phyloP scores from a whole-genome alignment of 2,113 vertebrate species.

The Xiphorhynchus elegans region DNA sequence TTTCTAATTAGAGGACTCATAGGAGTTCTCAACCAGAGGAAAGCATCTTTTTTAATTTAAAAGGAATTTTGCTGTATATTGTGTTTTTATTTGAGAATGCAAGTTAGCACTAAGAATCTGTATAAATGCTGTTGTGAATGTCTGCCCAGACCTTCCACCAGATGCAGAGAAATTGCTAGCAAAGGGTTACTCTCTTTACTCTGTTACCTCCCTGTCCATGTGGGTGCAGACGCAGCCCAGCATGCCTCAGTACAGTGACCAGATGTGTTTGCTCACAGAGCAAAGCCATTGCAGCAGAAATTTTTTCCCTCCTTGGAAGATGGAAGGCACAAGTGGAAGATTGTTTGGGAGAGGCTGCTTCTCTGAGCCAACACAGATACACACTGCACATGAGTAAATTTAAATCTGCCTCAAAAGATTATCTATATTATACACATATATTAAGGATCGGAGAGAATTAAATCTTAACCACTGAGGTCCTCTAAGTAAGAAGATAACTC shows the following conservation, averaged over 20 bases:
- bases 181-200: rapidly evolving
- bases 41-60: neutral
- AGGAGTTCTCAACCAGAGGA: neutral
- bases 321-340: neutral
- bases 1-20: neutral
- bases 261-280: neutral
- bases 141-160: neutral
- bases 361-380: neutral
- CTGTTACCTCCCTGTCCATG: neutral
- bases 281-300: neutral
- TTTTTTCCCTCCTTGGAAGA: neutral
- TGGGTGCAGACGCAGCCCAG: rapidly evolving
- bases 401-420: neutral
- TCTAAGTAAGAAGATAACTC: neutral
- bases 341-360: neutral
- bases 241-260: neutral
- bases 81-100: neutral
- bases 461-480: neutral
- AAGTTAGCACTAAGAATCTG: neutral
- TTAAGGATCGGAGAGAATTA: neutral
- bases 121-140: neutral
- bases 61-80: neutral
- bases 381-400: neutral
- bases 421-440: neutral
- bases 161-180: neutral